Percentiles rank a stretch among this genome's conserved stretches.
These are phyloP conservation scores for Micromys minutus DNA, from an alignment of 2,113 vertebrate genomes.

Conservation along the genomic window DNA sequence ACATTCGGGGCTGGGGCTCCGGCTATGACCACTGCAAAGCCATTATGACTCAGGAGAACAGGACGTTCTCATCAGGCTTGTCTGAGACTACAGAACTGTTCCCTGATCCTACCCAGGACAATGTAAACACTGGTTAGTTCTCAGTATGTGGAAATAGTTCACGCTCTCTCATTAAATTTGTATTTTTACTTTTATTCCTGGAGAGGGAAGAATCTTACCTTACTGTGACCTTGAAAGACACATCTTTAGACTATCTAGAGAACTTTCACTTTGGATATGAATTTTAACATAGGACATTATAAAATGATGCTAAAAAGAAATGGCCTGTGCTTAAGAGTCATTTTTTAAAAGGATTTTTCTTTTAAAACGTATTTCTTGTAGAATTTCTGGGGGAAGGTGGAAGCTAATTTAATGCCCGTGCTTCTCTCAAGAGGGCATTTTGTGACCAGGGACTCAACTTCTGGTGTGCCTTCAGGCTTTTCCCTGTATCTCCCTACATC, in stretches of 20 bases:
- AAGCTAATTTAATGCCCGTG: neutral
- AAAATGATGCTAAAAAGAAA: slow-evolving; percentile 21
- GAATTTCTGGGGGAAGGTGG: neutral
- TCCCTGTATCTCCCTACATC: neutral
- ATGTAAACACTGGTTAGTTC: neutral
- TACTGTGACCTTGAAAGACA: neutral
- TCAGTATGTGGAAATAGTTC: neutral
- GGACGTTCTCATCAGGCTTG: neutral
- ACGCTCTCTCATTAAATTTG: neutral
- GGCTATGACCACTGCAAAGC: neutral
- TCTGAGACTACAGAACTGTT: neutral
- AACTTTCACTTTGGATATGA: slow-evolving; percentile 6
- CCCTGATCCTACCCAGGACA: neutral
- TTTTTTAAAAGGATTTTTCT: slow-evolving; percentile 6
- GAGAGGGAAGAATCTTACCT: neutral
- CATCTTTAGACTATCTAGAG: neutral
- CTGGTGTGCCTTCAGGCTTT: neutral
- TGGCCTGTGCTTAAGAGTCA: neutral
- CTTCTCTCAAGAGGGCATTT: neutral
- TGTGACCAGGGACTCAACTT: neutral
- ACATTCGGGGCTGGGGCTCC: neutral
- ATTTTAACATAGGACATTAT: neutral
- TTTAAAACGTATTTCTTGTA: slow-evolving; percentile 6
- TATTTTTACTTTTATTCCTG: slow-evolving; percentile 51
- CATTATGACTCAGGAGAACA: slow-evolving; percentile 29